These are phyloP conservation scores for Heliconius aoede DNA, from an alignment of 2,888 invertebrate species.

Conservation along the genomic window DNA sequence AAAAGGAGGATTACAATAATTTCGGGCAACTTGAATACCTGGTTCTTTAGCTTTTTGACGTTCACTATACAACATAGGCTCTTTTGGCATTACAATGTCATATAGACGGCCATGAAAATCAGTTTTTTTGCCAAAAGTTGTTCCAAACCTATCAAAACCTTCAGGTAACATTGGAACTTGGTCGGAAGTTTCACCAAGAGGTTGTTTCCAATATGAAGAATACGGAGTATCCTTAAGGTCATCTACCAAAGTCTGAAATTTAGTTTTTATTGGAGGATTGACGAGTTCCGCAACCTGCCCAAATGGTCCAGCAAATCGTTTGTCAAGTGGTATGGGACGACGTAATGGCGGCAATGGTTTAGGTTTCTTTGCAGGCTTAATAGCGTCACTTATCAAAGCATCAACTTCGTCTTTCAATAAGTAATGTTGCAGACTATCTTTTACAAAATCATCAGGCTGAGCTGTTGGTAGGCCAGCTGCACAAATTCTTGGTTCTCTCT, in stretches of 20 bases:
- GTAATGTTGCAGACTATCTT: slow-evolving; percentile 65
- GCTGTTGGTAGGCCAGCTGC: slow-evolving; percentile 70
- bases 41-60: slow-evolving; percentile 58
- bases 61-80: slow-evolving; percentile 60
- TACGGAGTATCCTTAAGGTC: slow-evolving; percentile 71
- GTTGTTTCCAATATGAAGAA: slow-evolving; percentile 70
- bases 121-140: slow-evolving; percentile 68
- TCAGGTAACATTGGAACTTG: slow-evolving; percentile 70
- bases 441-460: slow-evolving; percentile 60
- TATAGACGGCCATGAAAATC: slow-evolving; percentile 61
- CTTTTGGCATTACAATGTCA: slow-evolving; percentile 72
- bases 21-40: slow-evolving; percentile 61
- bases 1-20: slow-evolving; percentile 72
- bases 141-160: slow-evolving; percentile 62
- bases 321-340: slow-evolving; percentile 61
- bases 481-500: slow-evolving; percentile 68
- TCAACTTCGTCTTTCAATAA: slow-evolving; percentile 71
- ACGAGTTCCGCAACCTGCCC: slow-evolving; percentile 59
- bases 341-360: slow-evolving; percentile 63
- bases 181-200: slow-evolving; percentile 62
- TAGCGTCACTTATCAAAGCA: slow-evolving; percentile 67
- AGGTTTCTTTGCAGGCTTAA: slow-evolving; percentile 62
- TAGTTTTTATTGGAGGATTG: slow-evolving; percentile 66
- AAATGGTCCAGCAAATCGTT: slow-evolving; percentile 60
- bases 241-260: slow-evolving; percentile 66